A percentile compares a stretch with the other conserved stretches of the same genome.
Conservation (phyloP, 2,888 invertebrate species). For the Polymixis flavicincta region DNA sequence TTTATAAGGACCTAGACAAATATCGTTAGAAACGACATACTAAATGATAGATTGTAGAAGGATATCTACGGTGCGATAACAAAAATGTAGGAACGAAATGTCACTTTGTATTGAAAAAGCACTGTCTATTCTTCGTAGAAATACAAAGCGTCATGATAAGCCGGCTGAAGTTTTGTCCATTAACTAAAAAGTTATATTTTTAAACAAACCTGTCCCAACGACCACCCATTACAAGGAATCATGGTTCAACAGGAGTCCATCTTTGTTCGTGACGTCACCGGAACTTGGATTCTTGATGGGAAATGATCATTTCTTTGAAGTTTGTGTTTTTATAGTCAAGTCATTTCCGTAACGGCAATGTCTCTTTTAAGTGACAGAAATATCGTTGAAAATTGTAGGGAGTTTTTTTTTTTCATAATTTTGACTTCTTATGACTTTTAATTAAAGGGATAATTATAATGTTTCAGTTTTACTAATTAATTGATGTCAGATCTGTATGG, state of each 20-base stretch:
- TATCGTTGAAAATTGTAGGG: slow-evolving; percentile 6
- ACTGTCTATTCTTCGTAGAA: too few species aligned
- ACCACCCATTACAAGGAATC: slow-evolving; percentile 19
- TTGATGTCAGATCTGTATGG: background rate
- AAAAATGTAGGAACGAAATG: too few species aligned
- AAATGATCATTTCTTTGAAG: slow-evolving; percentile 53
- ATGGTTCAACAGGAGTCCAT: slow-evolving; percentile 9
- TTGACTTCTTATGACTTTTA: background rate
- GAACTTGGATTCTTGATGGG: slow-evolving; percentile 30
- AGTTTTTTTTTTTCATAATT: background rate
- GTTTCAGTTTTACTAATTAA: background rate
- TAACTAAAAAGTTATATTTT: slow-evolving; percentile 7
- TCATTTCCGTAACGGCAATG: slow-evolving; percentile 49
- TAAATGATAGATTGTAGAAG: too few species aligned
- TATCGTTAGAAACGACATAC: too few species aligned
- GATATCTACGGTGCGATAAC: too few species aligned
- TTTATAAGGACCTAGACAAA: too few species aligned
- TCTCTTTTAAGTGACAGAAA: slow-evolving; percentile 21
- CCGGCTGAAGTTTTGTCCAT: too few species aligned
- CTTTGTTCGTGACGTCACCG: slow-evolving; percentile 31
- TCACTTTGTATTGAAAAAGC: too few species aligned
- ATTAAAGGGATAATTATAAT: background rate
- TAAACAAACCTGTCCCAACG: slow-evolving; percentile 34
- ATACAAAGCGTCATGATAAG: too few species aligned
- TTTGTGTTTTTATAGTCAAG: slow-evolving; percentile 33